Evolutionary conservation across 2,113 vertebrate genomes (phyloP).

Genomic region (Ophthalmolycus amberensis): DNA sequence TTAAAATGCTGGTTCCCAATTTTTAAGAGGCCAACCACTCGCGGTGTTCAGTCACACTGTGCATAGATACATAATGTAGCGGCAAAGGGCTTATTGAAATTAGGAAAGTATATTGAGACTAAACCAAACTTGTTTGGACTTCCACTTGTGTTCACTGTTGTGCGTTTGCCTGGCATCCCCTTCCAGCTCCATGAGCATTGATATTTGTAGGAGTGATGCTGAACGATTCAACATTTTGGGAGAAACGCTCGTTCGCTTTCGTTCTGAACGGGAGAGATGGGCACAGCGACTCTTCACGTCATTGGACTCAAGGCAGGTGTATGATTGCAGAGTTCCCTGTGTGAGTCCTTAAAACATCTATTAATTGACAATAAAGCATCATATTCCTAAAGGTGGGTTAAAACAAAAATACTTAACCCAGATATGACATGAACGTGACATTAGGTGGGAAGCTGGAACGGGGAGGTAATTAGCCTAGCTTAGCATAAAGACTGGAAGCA

Average conservation of each 20-base stretch:
- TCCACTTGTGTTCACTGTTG: neutral
- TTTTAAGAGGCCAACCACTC: slow-evolving; percentile 12
- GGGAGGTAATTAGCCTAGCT: neutral
- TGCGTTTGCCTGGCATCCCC: neutral
- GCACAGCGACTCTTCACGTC: neutral
- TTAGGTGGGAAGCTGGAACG: neutral
- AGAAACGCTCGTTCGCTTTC: neutral
- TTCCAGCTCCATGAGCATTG: neutral
- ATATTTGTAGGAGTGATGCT: neutral
- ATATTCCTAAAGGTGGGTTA: neutral
- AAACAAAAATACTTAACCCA: neutral
- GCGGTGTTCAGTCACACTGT: neutral
- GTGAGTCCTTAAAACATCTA: neutral
- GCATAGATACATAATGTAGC: slow-evolving; percentile 13
- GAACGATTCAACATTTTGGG: slow-evolving; percentile 2
- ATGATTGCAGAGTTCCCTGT: neutral
- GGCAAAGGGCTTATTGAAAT: neutral
- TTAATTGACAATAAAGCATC: neutral
- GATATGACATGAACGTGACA: too few relatives aligned
- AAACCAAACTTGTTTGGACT: neutral
- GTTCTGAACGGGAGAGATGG: neutral
- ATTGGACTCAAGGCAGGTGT: neutral
- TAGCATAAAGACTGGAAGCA: neutral
- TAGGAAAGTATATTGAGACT: neutral
- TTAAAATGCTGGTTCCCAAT: neutral